Evolutionary conservation across 2,113 vertebrate species (phyloP).

Genomic region (Cervus canadensis): DNA sequence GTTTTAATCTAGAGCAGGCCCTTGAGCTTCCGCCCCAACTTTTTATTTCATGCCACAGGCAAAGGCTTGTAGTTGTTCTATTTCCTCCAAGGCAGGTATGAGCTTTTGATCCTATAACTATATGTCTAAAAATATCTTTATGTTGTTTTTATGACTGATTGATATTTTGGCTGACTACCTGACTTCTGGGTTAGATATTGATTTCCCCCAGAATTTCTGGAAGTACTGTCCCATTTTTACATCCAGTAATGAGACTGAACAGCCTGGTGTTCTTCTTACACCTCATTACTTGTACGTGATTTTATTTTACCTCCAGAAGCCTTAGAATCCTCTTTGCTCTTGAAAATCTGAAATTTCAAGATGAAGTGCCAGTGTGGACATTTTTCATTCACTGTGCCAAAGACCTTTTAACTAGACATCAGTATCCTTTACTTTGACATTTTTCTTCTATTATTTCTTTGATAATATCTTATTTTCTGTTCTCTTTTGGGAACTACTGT

Average conservation of each 20-base stretch:
- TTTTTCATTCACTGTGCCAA: background rate
- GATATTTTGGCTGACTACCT: background rate
- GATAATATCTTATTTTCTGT: background rate
- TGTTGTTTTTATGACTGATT: background rate
- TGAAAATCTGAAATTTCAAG: conserved; percentile 11
- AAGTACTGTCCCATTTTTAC: background rate
- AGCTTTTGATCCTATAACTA: conserved; percentile 15
- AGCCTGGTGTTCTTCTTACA: background rate
- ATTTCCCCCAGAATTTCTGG: background rate
- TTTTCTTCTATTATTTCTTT: background rate
- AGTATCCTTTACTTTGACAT: background rate
- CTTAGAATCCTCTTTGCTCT: background rate
- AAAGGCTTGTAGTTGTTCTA: conserved; percentile 9
- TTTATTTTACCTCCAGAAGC: conserved; percentile 1
- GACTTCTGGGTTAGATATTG: conserved; percentile 8
- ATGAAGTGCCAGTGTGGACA: background rate
- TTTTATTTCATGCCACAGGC: background rate
- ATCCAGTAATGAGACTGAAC: background rate
- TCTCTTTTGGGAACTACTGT: background rate
- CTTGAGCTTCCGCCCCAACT: background rate
- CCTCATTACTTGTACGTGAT: background rate
- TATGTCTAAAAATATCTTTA: background rate
- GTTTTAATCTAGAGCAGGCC: background rate
- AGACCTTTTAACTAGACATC: background rate
- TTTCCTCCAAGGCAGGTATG: background rate